Evolutionary conservation across 2,113 vertebrate species (phyloP).

Genomic region (Anhinga anhinga): DNA sequence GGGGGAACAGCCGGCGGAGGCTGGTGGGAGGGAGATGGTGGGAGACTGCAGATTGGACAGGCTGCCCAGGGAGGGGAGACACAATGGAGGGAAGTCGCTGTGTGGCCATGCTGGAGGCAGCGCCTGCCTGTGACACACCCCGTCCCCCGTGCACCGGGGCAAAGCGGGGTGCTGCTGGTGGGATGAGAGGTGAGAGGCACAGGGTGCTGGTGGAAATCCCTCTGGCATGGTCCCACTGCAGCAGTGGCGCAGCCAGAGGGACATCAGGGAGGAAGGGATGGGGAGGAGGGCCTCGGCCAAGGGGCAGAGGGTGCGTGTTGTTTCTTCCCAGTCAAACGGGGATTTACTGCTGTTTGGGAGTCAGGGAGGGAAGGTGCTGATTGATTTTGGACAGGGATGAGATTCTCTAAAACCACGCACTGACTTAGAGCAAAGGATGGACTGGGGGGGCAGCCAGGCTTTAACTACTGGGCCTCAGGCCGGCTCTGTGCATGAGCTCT

Average conservation of each 20-base stretch:
- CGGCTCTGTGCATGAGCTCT: fast-evolving
- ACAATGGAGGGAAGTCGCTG: conserved; percentile 49
- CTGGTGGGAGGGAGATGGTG: conserved; percentile 33
- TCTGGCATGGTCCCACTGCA: fast-evolving
- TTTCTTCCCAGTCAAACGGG: not conserved
- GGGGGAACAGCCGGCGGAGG: not conserved
- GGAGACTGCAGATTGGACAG: not conserved
- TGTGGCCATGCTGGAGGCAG: not conserved
- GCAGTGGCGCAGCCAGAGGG: fast-evolving
- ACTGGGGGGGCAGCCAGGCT: not conserved
- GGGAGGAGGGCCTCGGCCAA: not conserved
- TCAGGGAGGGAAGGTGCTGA: not conserved
- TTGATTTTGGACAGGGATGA: not conserved
- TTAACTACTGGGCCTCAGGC: not conserved
- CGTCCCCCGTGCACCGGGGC: fast-evolving
- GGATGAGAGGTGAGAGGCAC: fast-evolving
- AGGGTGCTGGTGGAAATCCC: not conserved
- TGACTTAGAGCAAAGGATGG: not conserved
- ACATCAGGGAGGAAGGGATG: not conserved
- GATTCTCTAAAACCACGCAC: not conserved
- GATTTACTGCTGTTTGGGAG: not conserved
- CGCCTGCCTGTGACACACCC: not conserved
- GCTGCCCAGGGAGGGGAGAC: conserved; percentile 13
- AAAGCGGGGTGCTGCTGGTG: fast-evolving
- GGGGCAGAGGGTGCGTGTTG: not conserved